Base-by-base conservation (phyloP, 2,888 invertebrate genomes). In the Hirudinaria manillensis region DNA sequence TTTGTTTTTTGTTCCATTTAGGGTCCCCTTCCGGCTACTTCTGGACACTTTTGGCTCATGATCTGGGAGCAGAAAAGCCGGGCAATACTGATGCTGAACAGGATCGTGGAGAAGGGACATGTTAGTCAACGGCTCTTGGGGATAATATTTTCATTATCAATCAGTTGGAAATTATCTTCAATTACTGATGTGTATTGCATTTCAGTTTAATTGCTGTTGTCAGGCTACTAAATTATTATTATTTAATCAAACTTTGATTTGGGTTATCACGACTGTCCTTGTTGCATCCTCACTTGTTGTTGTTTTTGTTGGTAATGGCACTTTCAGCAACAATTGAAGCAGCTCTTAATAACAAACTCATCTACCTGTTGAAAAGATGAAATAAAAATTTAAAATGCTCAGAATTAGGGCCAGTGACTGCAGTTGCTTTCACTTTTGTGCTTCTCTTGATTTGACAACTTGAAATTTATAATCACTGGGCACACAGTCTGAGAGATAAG, bases 1-100 rank as follows among this genome's bases (percentile, higher is more conserved):
- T 61, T 29, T 16, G 21, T 53, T 53, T 61, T 21, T 61, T 1
- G 21, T 27, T 27, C 29, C 13, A 0, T 79, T 55, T 93, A 97
- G 88, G 97, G 97, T 75, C 97, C 97, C 10, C 87, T 97, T 77
- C 89, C 89, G 77, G 89, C 90, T 83, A 97, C 97, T 32, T 90
- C 92, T 71, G 90, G 91, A 76, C 96, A 97, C 85, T 97, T 97
- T 86, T 98, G 97, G 97, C 87, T 93, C 76, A 97, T 97, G 96
- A 90, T 95, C 29, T 97, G 96, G 96, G 94, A 97, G 87, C 94
- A 96, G 86, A 89, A 91, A 79, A 90, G 91, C 80, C 90, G 89
- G 85, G 94, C 92, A 53, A 91, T 97, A 81, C 88, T 97, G 74
- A 98, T 98, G 97, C 88, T 98, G 80, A 97, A 96, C 86, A 93